A percentile compares a stretch with the other conserved stretches of the same genome.
Evolutionary conservation across 1,140 invertebrate species (phyloP).

Genomic region (Rhagoletis zephyria): DNA sequence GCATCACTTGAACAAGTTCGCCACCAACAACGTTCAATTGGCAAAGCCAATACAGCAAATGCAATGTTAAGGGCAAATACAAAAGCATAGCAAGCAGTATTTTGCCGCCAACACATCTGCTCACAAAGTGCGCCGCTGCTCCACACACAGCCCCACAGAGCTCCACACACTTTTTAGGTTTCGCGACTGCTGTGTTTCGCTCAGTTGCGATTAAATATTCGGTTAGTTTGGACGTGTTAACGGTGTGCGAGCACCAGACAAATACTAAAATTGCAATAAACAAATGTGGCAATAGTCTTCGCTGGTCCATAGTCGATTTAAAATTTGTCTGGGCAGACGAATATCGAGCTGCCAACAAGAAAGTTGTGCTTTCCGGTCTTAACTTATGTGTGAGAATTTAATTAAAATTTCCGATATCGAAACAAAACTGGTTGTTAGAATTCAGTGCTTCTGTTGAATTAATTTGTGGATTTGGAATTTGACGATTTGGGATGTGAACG

Average conservation of each 20-base stretch:
- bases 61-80: conserved; percentile 50
- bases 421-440: conserved; percentile 28
- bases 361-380: conserved; percentile 25
- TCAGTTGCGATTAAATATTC: conserved; percentile 44
- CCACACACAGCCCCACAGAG: neutral
- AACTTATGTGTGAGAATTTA: conserved; percentile 8
- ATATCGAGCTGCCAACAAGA: neutral
- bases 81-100: neutral
- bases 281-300: conserved; percentile 15
- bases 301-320: conserved; percentile 5
- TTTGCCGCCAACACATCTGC: conserved; percentile 24
- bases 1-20: neutral
- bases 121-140: neutral
- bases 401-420: neutral
- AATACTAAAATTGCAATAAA: conserved; percentile 35
- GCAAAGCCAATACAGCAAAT: conserved; percentile 17
- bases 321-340: conserved; percentile 15
- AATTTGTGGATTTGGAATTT: conserved; percentile 6
- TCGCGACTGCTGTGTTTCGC: conserved; percentile 18
- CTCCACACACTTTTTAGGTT: conserved; percentile 27
- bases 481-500: neutral
- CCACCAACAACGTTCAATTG: neutral
- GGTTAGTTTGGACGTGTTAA: conserved; percentile 39
- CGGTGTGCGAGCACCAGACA: neutral
- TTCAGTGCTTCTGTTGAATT: neutral